Evolutionary conservation across 2,113 vertebrate genomes (phyloP).

Genomic region (Apistogramma diplotaenia): DNA sequence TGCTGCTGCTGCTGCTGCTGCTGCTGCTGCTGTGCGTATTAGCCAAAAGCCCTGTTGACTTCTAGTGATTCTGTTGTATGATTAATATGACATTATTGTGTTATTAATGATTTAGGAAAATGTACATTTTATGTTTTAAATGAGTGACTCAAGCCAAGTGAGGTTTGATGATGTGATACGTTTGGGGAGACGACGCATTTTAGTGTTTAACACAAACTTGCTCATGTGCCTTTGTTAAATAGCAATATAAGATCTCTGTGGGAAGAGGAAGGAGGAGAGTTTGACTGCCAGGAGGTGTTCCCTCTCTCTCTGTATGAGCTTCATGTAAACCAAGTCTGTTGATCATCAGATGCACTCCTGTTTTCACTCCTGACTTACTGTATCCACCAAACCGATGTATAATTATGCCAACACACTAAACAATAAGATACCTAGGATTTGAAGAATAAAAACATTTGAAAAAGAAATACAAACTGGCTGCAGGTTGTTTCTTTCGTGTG

Average conservation of each 20-base stretch:
- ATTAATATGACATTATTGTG: constrained; percentile 37
- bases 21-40: constrained; percentile 28
- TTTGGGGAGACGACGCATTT: constrained; percentile 19
- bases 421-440: constrained; percentile 61
- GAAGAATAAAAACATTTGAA: constrained; percentile 58
- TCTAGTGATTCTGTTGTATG: constrained; percentile 54
- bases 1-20: constrained; percentile 33
- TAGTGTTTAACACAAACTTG: constrained; percentile 20
- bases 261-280: constrained; percentile 7
- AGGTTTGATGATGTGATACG: constrained; percentile 29
- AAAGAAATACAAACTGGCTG: constrained; percentile 15
- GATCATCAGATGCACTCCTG: constrained; percentile 51
- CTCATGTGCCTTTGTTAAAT: constrained; percentile 65
- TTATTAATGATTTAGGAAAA: constrained; percentile 29
- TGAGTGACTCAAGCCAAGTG: constrained; percentile 30
- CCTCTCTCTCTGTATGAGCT: constrained; percentile 30
- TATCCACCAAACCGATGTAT: constrained; percentile 45
- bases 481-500: neutral
- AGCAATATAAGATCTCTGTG: constrained; percentile 27
- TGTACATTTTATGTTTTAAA: constrained; percentile 56
- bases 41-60: constrained; percentile 62
- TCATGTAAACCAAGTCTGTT: constrained; percentile 44
- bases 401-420: constrained; percentile 67
- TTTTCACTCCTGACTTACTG: constrained; percentile 53
- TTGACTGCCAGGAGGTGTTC: neutral